Percentiles rank a stretch among this genome's conserved stretches.
These are phyloP conservation scores for Leptodactylus fuscus DNA, from an alignment of 2,113 vertebrate species.

Conservation along the genomic window DNA sequence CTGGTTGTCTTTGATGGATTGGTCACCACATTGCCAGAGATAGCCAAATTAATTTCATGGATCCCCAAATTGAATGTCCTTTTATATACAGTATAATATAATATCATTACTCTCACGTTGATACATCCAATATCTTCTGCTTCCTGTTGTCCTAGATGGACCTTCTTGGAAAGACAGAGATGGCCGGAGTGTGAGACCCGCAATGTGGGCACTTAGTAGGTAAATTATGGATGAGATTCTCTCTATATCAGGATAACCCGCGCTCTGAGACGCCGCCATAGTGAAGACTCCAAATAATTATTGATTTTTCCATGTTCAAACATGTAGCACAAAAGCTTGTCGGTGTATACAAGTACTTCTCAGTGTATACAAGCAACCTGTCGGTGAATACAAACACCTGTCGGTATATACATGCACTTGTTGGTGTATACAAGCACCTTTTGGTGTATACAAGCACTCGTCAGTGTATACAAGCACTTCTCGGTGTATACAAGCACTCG, in stretches of 20 bases:
- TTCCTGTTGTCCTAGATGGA: not conserved
- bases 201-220: conserved; percentile 58
- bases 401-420: too few relatives aligned
- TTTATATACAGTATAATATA: not conserved
- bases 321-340: conserved; percentile 45
- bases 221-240: conserved; percentile 63
- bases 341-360: too few relatives aligned
- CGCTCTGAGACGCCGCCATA: conserved; percentile 56
- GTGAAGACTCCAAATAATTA: conserved; percentile 60
- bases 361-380: too few relatives aligned
- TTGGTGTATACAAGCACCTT: too few relatives aligned
- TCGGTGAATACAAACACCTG: too few relatives aligned
- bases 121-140: conserved; percentile 4
- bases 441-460: too few relatives aligned
- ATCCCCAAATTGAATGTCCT: too few relatives aligned
- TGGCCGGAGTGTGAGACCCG: conserved; percentile 42
- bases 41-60: too few relatives aligned
- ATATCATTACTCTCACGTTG: not conserved
- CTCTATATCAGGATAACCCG: conserved; percentile 62
- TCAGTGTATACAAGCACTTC: too few relatives aligned
- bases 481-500: too few relatives aligned
- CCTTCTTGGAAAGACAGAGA: conserved; percentile 9
- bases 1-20: too few relatives aligned
- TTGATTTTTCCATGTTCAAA: conserved; percentile 48
- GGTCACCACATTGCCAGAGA: too few relatives aligned